Evolutionary conservation across 2,888 invertebrate species (phyloP).

Genomic region (Cataglyphis albicans): DNA sequence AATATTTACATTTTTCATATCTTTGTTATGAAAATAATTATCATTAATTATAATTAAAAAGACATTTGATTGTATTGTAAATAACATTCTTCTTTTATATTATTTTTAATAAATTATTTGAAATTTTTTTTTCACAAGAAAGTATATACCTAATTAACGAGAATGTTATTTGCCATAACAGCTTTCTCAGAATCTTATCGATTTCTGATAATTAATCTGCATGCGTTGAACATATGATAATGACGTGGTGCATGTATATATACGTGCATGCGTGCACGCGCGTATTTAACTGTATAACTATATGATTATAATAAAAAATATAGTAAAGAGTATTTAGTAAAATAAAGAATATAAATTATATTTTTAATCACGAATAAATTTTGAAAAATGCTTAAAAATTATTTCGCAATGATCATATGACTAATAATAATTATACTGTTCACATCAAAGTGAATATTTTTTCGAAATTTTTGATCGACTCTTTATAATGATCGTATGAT

Average conservation of each 20-base stretch:
- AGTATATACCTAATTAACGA: neutral
- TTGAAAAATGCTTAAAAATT: neutral
- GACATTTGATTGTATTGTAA: neutral
- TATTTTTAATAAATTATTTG: neutral
- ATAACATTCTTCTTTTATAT: neutral
- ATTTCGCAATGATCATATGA: neutral
- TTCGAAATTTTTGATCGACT: neutral
- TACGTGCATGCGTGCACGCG: neutral
- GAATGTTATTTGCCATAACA: neutral
- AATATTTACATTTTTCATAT: neutral
- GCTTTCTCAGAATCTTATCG: slow-evolving; percentile 18
- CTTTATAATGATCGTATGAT: neutral
- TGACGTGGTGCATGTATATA: neutral
- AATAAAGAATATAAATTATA: neutral
- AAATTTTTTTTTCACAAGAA: neutral
- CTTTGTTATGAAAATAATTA: neutral
- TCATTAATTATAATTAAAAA: neutral
- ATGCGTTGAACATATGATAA: neutral
- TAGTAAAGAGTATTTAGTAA: too few species aligned
- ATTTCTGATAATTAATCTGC: slow-evolving; percentile 33
- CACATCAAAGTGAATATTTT: neutral
- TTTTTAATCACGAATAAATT: neutral
- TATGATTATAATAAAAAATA: neutral
- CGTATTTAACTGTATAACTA: neutral
- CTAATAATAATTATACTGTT: neutral